Percentiles rank a stretch among this genome's conserved stretches.
phyloP scores from a whole-genome alignment of 2,113 vertebrate genomes.

The Trogon melanurus region DNA sequence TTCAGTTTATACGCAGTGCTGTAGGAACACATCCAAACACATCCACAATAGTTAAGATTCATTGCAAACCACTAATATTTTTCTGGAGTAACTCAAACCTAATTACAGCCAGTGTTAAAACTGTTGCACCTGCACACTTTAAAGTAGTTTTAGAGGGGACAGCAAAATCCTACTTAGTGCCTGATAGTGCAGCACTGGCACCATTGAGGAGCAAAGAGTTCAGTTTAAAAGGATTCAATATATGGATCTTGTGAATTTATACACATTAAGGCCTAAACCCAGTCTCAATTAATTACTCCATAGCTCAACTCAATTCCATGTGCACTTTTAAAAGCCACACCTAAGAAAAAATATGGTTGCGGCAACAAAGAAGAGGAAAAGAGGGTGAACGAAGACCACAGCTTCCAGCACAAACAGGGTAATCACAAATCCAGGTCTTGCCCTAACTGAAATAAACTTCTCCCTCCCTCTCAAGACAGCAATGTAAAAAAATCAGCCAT shows the following conservation, averaged over 20 bases:
- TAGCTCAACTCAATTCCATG: background rate
- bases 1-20: background rate
- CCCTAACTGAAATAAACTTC: background rate
- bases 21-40: background rate
- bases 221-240: background rate
- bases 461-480: background rate
- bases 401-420: background rate
- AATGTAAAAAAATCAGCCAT: background rate
- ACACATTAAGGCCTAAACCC: background rate
- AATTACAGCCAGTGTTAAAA: background rate
- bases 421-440: background rate
- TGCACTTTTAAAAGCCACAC: background rate
- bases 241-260: background rate
- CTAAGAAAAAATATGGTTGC: background rate
- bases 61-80: background rate
- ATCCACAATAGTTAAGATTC: background rate
- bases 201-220: background rate
- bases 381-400: background rate
- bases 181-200: background rate
- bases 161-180: background rate
- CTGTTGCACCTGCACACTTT: background rate
- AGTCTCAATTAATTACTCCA: slow-evolving; percentile 17
- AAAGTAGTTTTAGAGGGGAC: background rate
- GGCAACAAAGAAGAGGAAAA: background rate
- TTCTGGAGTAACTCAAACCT: background rate